Evolutionary conservation across 2,113 vertebrate genomes (phyloP).

Genomic region (Crotalus helleri): DNA sequence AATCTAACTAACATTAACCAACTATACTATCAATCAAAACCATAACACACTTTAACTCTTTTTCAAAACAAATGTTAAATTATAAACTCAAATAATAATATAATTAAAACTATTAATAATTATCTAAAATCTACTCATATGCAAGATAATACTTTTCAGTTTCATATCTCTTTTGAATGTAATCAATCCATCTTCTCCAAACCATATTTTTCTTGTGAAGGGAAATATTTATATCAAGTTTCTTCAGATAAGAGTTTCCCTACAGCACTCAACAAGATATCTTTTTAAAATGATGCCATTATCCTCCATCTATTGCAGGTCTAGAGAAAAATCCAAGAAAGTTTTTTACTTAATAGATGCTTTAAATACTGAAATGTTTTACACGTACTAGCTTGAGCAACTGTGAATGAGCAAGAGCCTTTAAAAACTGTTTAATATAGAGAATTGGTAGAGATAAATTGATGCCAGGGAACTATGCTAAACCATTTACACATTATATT

Average conservation of each 20-base stretch:
- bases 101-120: too few relatives aligned
- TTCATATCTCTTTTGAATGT: too few relatives aligned
- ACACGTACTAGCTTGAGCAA: neutral
- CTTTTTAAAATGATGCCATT: neutral
- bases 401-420: neutral
- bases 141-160: too few relatives aligned
- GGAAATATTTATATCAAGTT: neutral
- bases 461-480: neutral
- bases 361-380: neutral
- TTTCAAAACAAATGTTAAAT: too few relatives aligned
- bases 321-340: neutral
- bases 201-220: too few relatives aligned
- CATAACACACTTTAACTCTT: too few relatives aligned
- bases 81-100: too few relatives aligned
- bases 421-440: neutral
- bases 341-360: neutral
- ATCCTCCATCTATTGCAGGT: neutral
- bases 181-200: too few relatives aligned
- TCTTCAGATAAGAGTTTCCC: neutral
- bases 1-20: too few relatives aligned
- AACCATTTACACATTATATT: neutral
- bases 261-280: neutral
- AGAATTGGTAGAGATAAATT: neutral
- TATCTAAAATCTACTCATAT: too few relatives aligned
- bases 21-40: too few relatives aligned